These are phyloP conservation scores for Muscicapa striata DNA, from an alignment of 2,797 vertebrate genomes.

Conservation along the genomic window DNA sequence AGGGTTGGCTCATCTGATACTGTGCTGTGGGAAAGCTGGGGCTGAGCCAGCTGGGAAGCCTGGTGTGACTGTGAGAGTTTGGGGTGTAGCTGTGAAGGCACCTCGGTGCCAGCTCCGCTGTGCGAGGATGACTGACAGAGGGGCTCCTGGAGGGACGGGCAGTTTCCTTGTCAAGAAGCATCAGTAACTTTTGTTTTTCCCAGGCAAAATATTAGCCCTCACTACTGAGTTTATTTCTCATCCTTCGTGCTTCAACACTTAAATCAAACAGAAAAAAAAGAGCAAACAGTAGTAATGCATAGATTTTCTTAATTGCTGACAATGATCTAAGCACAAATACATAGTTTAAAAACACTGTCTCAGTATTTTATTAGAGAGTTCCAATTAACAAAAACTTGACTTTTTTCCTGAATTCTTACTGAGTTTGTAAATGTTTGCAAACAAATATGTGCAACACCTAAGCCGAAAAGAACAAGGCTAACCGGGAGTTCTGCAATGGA, in stretches of 20 bases:
- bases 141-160: fast-evolving
- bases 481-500: neutral
- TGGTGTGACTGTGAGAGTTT: neutral
- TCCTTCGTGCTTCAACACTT: neutral
- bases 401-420: neutral
- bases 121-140: neutral
- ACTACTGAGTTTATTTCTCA: neutral
- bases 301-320: neutral
- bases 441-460: neutral
- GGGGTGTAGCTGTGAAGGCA: neutral
- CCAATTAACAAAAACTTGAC: neutral
- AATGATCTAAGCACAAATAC: neutral
- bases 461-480: neutral
- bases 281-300: neutral
- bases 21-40: neutral
- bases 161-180: neutral
- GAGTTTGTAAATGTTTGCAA: neutral
- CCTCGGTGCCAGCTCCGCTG: fast-evolving
- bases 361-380: neutral
- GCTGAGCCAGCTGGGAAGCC: neutral
- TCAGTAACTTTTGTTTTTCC: neutral
- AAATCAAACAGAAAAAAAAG: neutral
- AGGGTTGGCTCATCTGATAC: neutral
- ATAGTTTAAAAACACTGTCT: neutral
- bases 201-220: neutral